Evolutionary conservation across 2,797 vertebrate genomes (phyloP), one percentile per base, ranked within the genome.

Genomic region (Atherinosoma microstoma): DNA sequence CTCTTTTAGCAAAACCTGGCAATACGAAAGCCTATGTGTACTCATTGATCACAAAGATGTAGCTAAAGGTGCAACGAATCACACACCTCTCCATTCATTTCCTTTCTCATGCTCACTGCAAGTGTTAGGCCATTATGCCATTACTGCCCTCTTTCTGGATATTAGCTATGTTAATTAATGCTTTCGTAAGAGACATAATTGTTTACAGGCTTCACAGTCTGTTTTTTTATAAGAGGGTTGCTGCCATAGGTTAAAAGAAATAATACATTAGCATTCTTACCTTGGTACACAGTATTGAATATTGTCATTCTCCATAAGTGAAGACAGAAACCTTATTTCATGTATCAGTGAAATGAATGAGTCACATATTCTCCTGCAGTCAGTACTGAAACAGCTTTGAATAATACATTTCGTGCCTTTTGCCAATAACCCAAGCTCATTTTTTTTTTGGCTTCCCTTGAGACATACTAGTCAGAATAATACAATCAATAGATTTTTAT

Each of bases 31-130:
- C 67, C 45, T 58, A 47, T 69, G 56, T 73, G 59, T 60, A 35
- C 36, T 64, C 16, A 18, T 79, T 45, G 34, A 20, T 89, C 65
- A 87, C 66, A 80, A 77, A 82, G 59, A 45, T 51, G 63, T 53
- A 68, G 65, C 64, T 67, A 45, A 67, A 84, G 64, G 78, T 85
- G 64, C 64, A 62, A 38, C 64, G 58, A 86, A 84, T 86, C 34
- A 78, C 53, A 49, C n/a, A 7, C 32, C 27, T 47, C 40, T 70
- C 51, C 71, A 87, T 86, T 83, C 68, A 83, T 79, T 54, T 77
- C 64, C 47, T 70, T 84, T 81, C 64, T 73, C 81, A 57, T 78
- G 57, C 34, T 79, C 12, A 2, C 59, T 49, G 61, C 70, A 84
- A 83, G 80, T 77, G 40, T 78, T 58, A 65, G 58, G 27, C 60